phyloP scores from a whole-genome alignment of 2,797 vertebrate genomes.

The Arvicola amphibius region DNA sequence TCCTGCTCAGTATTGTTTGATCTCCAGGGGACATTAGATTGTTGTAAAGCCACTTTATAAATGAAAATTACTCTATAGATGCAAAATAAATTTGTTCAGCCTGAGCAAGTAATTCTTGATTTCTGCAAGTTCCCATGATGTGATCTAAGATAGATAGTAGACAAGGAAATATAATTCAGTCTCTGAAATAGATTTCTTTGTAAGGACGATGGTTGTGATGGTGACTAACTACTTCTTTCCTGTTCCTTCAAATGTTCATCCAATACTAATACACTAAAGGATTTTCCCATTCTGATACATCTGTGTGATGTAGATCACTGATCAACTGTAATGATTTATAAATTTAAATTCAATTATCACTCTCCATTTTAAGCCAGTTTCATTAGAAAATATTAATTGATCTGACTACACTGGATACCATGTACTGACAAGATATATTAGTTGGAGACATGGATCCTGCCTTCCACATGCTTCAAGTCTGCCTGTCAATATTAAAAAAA shows the following conservation, averaged over 20 bases:
- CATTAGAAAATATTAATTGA: constrained; percentile 37
- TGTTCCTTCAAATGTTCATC: constrained; percentile 47
- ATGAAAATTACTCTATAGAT: constrained; percentile 58
- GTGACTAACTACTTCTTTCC: constrained; percentile 54
- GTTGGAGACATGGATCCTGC: neutral
- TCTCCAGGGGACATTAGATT: constrained; percentile 63
- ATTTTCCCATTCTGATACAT: constrained; percentile 56
- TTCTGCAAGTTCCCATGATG: constrained; percentile 36
- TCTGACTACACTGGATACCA: neutral
- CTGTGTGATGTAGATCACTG: constrained; percentile 22
- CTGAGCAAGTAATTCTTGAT: constrained; percentile 56
- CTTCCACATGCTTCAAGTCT: neutral
- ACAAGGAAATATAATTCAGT: constrained; percentile 30
- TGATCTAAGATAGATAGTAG: constrained; percentile 25
- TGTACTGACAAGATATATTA: neutral
- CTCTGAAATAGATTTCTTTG: constrained; percentile 64
- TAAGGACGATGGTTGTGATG: constrained; percentile 21
- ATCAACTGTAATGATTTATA: constrained; percentile 55
- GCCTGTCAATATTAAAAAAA: neutral
- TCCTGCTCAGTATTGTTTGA: constrained; percentile 64
- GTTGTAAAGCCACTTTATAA: constrained; percentile 58
- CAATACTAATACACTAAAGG: constrained; percentile 17
- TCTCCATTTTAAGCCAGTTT: constrained; percentile 26
- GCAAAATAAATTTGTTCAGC: constrained; percentile 50
- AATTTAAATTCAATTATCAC: constrained; percentile 47